Evolutionary conservation across 2,113 vertebrate genomes (phyloP).

Genomic region (Gymnocephalus cernua): DNA sequence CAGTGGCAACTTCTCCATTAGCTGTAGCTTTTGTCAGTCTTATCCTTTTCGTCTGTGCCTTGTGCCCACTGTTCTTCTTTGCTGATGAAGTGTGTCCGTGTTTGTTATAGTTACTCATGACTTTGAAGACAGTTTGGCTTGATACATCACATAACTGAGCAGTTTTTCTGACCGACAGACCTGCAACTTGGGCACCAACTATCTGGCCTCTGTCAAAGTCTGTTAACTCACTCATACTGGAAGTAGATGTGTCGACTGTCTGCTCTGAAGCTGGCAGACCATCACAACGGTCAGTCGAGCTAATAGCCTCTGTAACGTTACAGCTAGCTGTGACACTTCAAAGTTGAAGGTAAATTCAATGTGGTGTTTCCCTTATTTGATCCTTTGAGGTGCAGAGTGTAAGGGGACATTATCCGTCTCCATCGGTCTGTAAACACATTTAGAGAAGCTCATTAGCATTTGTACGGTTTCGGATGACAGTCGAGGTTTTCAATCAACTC

Average conservation of each 20-base stretch:
- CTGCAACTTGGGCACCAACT: constrained; percentile 33
- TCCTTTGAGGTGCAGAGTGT: neutral
- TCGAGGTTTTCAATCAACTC: neutral
- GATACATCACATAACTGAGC: constrained; percentile 38
- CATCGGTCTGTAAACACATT: neutral
- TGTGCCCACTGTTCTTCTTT: neutral
- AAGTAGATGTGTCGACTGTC: neutral
- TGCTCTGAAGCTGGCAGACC: neutral
- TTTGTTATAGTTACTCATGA: constrained; percentile 51
- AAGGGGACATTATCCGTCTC: neutral
- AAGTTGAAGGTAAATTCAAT: neutral
- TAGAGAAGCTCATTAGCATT: neutral
- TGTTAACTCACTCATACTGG: constrained; percentile 44
- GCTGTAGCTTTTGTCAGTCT: neutral
- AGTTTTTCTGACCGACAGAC: constrained; percentile 44
- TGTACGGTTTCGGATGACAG: neutral
- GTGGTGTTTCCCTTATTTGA: neutral
- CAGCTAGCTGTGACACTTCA: neutral
- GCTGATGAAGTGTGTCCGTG: neutral
- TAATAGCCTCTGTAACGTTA: neutral
- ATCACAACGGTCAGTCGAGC: neutral
- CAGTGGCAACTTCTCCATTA: neutral
- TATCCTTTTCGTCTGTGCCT: neutral
- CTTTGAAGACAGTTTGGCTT: constrained; percentile 44
- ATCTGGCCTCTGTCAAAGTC: constrained; percentile 54